Conservation (phyloP, 2,888 invertebrate genomes). For the Branchinecta sandiegonensis region DNA sequence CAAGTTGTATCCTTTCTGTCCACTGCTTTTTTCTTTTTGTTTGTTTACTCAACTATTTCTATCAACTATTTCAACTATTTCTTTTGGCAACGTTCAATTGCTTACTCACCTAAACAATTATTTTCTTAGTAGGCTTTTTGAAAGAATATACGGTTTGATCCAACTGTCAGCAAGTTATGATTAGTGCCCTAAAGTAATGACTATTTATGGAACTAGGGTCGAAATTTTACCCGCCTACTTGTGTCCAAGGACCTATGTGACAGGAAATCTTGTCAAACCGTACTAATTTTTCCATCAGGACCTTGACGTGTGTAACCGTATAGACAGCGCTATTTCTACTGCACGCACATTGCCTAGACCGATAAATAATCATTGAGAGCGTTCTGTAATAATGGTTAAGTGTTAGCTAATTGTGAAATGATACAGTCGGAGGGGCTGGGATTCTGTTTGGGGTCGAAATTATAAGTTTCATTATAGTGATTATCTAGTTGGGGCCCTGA, state of each 20-base stretch:
- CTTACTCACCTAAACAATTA: too few species aligned
- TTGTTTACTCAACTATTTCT: too few species aligned
- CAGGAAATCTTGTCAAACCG: not conserved
- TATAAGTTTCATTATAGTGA: not conserved
- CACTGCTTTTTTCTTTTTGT: too few species aligned
- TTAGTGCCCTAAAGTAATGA: not conserved
- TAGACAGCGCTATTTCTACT: not conserved
- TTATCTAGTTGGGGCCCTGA: not conserved
- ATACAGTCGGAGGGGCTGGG: not conserved
- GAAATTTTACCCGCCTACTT: conserved; percentile 1
- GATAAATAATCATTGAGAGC: not conserved
- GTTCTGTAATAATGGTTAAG: conserved; percentile 3
- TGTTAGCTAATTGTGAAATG: conserved; percentile 12
- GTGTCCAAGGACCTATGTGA: not conserved
- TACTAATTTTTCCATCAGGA: not conserved
- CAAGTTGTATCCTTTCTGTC: too few species aligned
- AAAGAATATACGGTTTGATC: too few species aligned
- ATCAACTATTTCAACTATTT: too few species aligned
- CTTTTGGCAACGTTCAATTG: too few species aligned
- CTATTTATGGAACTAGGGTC: not conserved
- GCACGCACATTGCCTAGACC: not conserved
- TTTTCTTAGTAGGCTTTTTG: too few species aligned
- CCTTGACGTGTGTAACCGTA: not conserved
- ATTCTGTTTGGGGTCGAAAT: conserved; percentile 4
- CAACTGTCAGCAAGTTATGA: too few species aligned